These are phyloP conservation scores for Accipiter cooperii DNA, from an alignment of 2,113 vertebrate genomes.

Conservation along the genomic window DNA sequence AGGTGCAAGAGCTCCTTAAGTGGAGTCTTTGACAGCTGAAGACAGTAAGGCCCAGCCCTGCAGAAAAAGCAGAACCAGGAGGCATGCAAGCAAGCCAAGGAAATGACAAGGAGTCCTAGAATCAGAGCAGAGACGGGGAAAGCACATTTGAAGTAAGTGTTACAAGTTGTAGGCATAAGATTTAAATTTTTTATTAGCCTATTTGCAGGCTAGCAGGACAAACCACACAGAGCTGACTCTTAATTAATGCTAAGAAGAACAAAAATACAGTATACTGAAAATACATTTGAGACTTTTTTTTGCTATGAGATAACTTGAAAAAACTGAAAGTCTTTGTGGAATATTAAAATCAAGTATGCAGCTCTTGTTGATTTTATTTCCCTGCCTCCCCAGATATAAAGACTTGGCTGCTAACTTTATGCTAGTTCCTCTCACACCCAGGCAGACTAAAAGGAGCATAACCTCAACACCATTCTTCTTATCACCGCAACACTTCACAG, in stretches of 20 bases:
- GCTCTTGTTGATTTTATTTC: neutral
- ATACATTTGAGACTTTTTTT: neutral
- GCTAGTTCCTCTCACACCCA: neutral
- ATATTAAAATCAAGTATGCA: neutral
- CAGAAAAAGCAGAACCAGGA: neutral
- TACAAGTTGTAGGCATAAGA: neutral
- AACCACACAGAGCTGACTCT: neutral
- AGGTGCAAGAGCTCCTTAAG: neutral
- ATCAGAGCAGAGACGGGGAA: neutral
- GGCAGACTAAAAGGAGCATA: neutral
- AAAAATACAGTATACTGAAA: neutral
- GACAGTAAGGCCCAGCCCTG: neutral
- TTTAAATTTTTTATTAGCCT: neutral
- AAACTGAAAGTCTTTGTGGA: neutral
- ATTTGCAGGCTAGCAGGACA: neutral
- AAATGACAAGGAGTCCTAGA: neutral
- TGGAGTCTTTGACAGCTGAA: neutral
- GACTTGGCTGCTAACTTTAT: neutral
- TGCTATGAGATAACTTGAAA: neutral
- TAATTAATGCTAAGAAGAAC: neutral
- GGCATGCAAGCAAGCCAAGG: neutral
- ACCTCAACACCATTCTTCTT: neutral
- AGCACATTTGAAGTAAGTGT: neutral
- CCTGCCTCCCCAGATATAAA: neutral
- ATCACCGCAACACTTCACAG: accelerated